These are phyloP conservation scores for Alfaro cultratus DNA, from an alignment of 2,797 vertebrate species.

Conservation along the genomic window DNA sequence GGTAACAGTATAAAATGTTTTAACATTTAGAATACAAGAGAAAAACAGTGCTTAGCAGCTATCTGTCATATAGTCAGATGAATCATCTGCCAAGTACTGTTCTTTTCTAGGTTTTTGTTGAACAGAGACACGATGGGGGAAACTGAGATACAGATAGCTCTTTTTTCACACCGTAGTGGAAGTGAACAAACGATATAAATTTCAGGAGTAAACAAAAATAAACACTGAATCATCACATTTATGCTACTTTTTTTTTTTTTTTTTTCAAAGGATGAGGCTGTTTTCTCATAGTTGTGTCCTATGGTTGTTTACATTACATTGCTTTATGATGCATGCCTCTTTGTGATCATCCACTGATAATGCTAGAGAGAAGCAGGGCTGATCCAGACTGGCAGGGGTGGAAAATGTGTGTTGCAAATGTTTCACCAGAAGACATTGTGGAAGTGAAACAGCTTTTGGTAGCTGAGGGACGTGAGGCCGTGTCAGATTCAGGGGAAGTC, in stretches of 20 bases:
- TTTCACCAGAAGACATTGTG: constrained; percentile 53
- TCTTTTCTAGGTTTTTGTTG: constrained; percentile 14
- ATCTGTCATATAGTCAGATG: constrained; percentile 1
- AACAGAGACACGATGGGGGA: constrained; percentile 5
- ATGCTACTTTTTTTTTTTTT: no score
- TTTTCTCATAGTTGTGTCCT: background rate
- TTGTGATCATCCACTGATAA: background rate
- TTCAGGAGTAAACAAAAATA: background rate
- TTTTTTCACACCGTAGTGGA: background rate
- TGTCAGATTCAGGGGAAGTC: constrained; percentile 51
- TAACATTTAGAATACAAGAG: background rate
- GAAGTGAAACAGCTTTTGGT: constrained; percentile 69
- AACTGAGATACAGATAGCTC: background rate
- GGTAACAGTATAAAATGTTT: no score
- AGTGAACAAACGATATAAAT: background rate
- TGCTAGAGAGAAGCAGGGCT: background rate
- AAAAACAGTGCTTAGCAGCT: background rate
- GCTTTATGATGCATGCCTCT: background rate
- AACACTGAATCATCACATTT: background rate
- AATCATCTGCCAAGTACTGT: constrained; percentile 6
- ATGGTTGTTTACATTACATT: background rate
- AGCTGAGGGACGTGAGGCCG: constrained; percentile 14
- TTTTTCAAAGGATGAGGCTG: background rate
- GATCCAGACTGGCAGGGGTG: constrained; percentile 23
- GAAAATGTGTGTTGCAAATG: constrained; percentile 38